Evolutionary conservation across 2,888 invertebrate genomes (phyloP).

Genomic region (Drosophila prolongata): DNA sequence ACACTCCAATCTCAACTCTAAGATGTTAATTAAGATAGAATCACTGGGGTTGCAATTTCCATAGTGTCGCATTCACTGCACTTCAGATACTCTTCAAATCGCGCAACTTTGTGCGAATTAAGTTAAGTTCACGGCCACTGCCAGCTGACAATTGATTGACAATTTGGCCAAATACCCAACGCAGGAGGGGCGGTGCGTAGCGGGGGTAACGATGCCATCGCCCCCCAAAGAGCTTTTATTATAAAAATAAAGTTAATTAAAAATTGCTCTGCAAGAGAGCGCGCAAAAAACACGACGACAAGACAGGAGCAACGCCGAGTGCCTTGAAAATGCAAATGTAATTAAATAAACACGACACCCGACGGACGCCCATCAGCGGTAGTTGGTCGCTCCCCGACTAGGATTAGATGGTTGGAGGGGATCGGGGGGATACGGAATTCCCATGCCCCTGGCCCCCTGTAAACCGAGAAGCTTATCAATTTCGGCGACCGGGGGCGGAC

Average conservation of each 20-base stretch:
- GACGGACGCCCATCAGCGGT: conserved; percentile 20
- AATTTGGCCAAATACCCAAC: conserved; percentile 62
- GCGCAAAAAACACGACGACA: conserved; percentile 15
- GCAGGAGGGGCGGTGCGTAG: neutral
- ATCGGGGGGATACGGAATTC: neutral
- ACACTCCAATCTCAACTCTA: too few species aligned
- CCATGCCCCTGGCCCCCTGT: neutral
- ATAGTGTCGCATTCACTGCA: conserved; percentile 16
- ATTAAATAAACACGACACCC: conserved; percentile 60
- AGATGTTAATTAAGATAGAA: conserved; percentile 8
- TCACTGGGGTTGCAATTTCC: conserved; percentile 8
- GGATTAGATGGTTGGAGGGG: conserved; percentile 5
- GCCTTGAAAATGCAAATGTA: conserved; percentile 69
- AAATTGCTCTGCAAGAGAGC: conserved; percentile 52
- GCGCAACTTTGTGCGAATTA: conserved; percentile 29
- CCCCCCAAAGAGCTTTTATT: conserved; percentile 51
- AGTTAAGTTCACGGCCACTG: conserved; percentile 64
- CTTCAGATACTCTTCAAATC: conserved; percentile 8
- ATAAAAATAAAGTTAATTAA: conserved; percentile 75
- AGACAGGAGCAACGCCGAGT: conserved; percentile 28
- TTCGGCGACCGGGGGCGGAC: conserved; percentile 10
- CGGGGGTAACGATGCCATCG: conserved; percentile 3
- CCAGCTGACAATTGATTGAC: conserved; percentile 72
- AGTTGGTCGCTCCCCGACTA: conserved; percentile 5
- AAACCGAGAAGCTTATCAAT: conserved; percentile 24